These are phyloP conservation scores for Odontomyia ornata DNA, from an alignment of 2,888 invertebrate species.

Conservation along the genomic window DNA sequence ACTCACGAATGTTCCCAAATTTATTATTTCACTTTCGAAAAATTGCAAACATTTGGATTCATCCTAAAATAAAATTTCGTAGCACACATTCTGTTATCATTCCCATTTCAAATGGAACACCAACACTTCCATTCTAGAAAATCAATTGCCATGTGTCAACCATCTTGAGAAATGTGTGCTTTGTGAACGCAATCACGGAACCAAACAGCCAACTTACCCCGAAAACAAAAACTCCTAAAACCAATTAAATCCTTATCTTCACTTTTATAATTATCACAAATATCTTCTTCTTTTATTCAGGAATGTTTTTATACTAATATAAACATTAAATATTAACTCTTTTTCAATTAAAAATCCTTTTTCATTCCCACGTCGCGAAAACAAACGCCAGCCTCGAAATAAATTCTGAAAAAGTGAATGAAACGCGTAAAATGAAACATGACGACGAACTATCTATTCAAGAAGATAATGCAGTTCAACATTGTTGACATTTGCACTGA, in stretches of 20 bases:
- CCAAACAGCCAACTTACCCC: constrained; percentile 35
- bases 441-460: background rate
- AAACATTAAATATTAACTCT: constrained; percentile 2
- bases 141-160: background rate
- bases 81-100: background rate
- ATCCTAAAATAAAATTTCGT: background rate
- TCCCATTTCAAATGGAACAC: too few species aligned
- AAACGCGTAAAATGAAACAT: background rate
- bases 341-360: background rate
- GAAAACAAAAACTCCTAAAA: constrained; percentile 30
- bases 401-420: background rate
- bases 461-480: background rate
- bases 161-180: constrained; percentile 29
- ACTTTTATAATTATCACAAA: constrained; percentile 36
- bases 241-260: constrained; percentile 37
- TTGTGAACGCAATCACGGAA: constrained; percentile 5
- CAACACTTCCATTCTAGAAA: too few species aligned
- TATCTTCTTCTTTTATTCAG: constrained; percentile 30
- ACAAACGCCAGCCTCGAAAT: constrained; percentile 13
- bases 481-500: too few species aligned
- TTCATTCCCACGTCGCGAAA: constrained; percentile 26
- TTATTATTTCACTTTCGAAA: too few species aligned
- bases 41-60: too few species aligned
- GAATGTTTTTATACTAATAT: background rate
- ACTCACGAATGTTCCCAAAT: too few species aligned